Conservation (phyloP, 2,797 vertebrate genomes). For the Pseudochaenichthys georgianus region DNA sequence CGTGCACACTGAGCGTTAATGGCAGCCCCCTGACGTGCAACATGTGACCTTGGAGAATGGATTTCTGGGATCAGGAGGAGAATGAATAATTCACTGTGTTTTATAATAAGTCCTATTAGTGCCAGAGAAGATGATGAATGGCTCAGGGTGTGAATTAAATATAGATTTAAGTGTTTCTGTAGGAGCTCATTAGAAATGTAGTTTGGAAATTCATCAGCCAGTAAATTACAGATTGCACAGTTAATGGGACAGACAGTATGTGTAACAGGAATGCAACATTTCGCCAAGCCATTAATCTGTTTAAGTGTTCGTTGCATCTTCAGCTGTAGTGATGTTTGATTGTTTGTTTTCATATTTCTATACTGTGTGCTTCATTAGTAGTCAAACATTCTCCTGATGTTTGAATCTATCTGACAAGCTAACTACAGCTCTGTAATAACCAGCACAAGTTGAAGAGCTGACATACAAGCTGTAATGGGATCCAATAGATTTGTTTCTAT, state of each 20-base stretch:
- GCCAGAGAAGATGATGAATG: conserved; percentile 76
- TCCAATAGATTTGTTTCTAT: too few species aligned
- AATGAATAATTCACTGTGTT: conserved; percentile 73
- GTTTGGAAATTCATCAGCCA: conserved; percentile 69
- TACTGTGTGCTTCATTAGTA: neutral
- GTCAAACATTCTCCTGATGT: too few species aligned
- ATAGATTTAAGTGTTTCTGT: conserved; percentile 76
- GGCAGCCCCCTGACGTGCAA: conserved; percentile 24
- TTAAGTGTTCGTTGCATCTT: conserved; percentile 38
- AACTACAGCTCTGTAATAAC: conserved; percentile 11
- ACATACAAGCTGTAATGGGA: too few species aligned
- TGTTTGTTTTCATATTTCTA: conserved; percentile 3
- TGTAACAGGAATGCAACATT: conserved; percentile 34
- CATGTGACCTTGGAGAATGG: conserved; percentile 61
- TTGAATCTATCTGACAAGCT: too few species aligned
- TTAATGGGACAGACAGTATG: conserved; percentile 47
- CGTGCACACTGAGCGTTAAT: conserved; percentile 4
- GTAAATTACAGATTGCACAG: conserved; percentile 52
- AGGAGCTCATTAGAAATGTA: conserved; percentile 67
- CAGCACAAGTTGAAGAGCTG: conserved; percentile 22
- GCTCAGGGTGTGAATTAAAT: conserved; percentile 73
- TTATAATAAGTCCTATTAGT: conserved; percentile 75
- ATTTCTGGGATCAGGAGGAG: conserved; percentile 58
- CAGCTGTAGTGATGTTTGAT: conserved; percentile 25
- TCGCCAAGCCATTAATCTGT: conserved; percentile 56